phyloP scores from a whole-genome alignment of 2,888 invertebrate genomes.

The Thymelicus lineola region DNA sequence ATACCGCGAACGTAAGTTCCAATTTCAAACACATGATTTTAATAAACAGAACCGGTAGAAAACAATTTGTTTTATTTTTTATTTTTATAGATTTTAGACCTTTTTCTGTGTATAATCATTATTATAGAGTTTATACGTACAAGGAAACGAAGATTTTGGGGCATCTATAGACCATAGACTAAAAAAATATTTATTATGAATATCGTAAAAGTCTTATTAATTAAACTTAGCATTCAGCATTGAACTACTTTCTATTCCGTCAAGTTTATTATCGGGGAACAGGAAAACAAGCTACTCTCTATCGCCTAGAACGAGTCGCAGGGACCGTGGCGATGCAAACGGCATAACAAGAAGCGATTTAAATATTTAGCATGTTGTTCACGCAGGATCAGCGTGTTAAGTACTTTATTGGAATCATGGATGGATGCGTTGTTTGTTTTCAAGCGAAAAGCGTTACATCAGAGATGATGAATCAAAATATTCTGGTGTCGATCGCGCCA shows the following conservation, averaged over 20 bases:
- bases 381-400: slow-evolving; percentile 20
- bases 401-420: slow-evolving; percentile 19
- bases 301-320: slow-evolving; percentile 56
- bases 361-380: slow-evolving; percentile 19
- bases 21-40: background rate
- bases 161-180: too few species aligned
- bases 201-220: slow-evolving; percentile 15
- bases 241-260: slow-evolving; percentile 59
- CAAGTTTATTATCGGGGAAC: slow-evolving; percentile 57
- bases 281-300: slow-evolving; percentile 73
- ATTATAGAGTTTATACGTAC: too few species aligned
- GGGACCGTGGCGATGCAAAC: slow-evolving; percentile 50
- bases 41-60: too few species aligned
- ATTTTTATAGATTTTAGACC: too few species aligned
- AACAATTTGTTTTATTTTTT: too few species aligned
- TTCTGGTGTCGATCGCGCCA: too few species aligned
- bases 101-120: too few species aligned
- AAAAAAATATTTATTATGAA: too few species aligned
- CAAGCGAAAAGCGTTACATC: too few species aligned
- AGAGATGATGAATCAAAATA: too few species aligned
- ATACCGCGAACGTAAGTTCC: slow-evolving; percentile 17
- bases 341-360: slow-evolving; percentile 65
- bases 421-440: background rate
- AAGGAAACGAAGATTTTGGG: too few species aligned
- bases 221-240: slow-evolving; percentile 17